A percentile compares a stretch with the other conserved stretches of the same genome.
These are phyloP conservation scores for Cheirogaleus medius DNA, from an alignment of 2,113 vertebrate species.

Conservation along the genomic window DNA sequence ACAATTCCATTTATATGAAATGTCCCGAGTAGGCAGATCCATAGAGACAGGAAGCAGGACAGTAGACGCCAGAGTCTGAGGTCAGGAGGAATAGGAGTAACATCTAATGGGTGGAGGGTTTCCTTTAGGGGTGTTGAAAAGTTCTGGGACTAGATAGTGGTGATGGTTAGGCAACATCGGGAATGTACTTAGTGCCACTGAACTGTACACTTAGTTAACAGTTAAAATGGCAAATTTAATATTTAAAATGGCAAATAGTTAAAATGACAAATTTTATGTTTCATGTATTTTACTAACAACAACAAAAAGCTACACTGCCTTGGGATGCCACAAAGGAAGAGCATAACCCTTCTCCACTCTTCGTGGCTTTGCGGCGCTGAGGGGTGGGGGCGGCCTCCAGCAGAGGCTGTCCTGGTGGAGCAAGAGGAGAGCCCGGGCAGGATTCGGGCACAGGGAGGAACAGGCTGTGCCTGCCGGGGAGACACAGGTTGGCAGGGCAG, in stretches of 20 bases:
- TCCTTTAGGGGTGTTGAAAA: background rate
- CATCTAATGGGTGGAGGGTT: background rate
- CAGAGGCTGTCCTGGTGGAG: background rate
- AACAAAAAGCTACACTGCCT: background rate
- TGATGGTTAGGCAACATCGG: background rate
- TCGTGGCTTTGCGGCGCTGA: background rate
- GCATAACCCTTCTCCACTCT: background rate
- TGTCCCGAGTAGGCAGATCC: background rate
- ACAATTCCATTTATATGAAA: background rate
- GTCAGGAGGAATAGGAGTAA: background rate
- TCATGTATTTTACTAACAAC: background rate
- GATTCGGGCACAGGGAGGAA: background rate
- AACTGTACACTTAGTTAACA: background rate
- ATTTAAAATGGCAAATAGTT: background rate
- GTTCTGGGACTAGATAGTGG: background rate
- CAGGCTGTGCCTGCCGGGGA: rapidly evolving
- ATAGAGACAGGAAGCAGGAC: background rate
- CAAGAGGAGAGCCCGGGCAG: background rate
- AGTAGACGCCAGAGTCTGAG: too few relatives aligned
- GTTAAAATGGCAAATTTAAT: background rate
- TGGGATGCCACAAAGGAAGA: background rate
- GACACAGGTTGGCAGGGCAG: background rate
- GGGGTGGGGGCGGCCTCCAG: background rate
- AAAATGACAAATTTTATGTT: background rate
- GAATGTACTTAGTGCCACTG: background rate